Base-by-base conservation (phyloP, 2,113 vertebrate genomes). In the Panthera tigris region DNA sequence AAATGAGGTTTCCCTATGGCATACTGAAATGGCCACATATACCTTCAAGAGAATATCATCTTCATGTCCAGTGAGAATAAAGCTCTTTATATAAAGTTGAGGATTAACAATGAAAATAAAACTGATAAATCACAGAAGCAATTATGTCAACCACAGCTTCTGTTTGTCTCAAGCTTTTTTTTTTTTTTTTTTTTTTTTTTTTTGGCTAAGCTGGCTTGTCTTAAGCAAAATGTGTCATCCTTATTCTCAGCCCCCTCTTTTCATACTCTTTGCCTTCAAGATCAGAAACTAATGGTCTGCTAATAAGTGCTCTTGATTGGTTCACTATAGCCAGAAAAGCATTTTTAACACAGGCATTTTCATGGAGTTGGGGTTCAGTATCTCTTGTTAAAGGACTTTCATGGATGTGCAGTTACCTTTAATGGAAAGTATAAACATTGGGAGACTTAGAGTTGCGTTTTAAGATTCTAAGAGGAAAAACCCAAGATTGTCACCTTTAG, bases 101-200 rank as follows among this genome's bases (percentile, higher is more conserved):
- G 91, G 55, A 79, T 89, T 74, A 87, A 85, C 86, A 41, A 90
- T 83, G 92, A 90, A 97, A 65, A 91, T 79, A 89, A 87, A 45
- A 33, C 41, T 81, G 65, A 48, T 88, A 91, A 92, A 50, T 90
- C 50, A 73, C 19, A 39, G 66, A 97, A 82, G 45, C 66, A 89
- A 0, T 94, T 69, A 52, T 76, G 69, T 73, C 65, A 87, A 23
- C 76, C 45, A 50, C 48, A 57, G 55, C 41, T 94, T 85, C 36
- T 89, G 14, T 71, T 79, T 94, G 57, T 78, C 19, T 55, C 25
- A 9, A 45, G 45, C 21, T 5, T 69, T 29, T 8, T 65, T 29
- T 31, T 33, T 12, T 6, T 69, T 29, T 8, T 65, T 29, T 31
- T 33, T 12, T 6, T 39, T 31, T 61, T 86, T 55, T 7, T 66